Conservation (phyloP, 2,113 vertebrate genomes). For the Macroglossus sobrinus region DNA sequence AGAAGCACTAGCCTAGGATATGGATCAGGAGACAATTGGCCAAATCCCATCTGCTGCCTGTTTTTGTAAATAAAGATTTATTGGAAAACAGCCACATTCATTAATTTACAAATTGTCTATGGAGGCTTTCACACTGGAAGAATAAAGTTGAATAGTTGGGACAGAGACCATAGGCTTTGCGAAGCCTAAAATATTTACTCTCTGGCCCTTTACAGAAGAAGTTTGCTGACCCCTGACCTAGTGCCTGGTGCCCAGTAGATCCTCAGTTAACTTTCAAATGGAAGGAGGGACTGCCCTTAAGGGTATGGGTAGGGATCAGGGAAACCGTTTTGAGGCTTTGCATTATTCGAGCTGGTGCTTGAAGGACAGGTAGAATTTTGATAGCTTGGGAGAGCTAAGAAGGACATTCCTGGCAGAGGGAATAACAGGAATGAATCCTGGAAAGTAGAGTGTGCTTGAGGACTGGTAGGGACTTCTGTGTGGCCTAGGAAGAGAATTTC, state of each 20-base stretch:
- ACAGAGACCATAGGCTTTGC: not conserved
- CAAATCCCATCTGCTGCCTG: not conserved
- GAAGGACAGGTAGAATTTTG: not conserved
- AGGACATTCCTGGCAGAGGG: not conserved
- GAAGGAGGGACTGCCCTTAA: not conserved
- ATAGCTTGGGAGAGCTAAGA: not conserved
- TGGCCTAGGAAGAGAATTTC: not conserved
- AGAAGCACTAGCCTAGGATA: not conserved
- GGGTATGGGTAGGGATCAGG: not conserved
- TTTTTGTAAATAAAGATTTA: constrained; percentile 43
- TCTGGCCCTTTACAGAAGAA: not conserved
- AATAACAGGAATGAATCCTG: not conserved
- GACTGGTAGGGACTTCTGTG: not conserved
- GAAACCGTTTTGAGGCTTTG: not conserved
- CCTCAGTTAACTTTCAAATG: not conserved
- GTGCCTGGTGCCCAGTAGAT: not conserved
- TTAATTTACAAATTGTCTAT: not conserved
- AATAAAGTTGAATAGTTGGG: not conserved
- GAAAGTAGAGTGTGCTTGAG: not conserved
- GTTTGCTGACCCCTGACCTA: not conserved
- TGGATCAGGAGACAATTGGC: not conserved
- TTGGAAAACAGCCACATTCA: not conserved
- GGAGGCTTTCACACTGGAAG: not conserved
- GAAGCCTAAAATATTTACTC: not conserved
- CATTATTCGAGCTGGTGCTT: not conserved